A percentile compares a stretch with the other conserved stretches of the same genome.
These are phyloP conservation scores for Galerucella calmariensis DNA, from an alignment of 2,888 invertebrate genomes.

Conservation along the genomic window DNA sequence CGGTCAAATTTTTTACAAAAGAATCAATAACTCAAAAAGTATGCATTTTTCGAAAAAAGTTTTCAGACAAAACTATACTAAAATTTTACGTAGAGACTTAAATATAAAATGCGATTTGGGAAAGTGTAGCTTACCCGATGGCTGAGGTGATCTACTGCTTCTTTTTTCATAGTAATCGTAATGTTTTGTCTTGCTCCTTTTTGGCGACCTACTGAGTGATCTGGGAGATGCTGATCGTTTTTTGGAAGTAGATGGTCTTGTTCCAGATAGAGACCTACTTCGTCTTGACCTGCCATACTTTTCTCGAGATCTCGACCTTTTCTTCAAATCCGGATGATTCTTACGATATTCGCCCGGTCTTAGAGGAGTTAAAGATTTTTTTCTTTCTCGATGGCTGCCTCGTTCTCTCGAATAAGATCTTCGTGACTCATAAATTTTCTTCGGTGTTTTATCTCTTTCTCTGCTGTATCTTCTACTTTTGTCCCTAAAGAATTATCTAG, in stretches of 20 bases:
- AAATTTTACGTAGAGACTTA: too few species aligned
- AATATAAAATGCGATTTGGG: background rate
- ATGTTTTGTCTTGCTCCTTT: conserved; percentile 1
- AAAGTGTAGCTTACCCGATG: background rate
- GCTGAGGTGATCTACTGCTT: conserved; percentile 8
- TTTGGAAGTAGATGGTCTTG: conserved; percentile 7
- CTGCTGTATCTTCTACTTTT: background rate
- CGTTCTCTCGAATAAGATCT: conserved; percentile 17
- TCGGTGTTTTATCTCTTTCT: conserved; percentile 10
- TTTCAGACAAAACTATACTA: too few species aligned
- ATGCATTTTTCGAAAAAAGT: too few species aligned
- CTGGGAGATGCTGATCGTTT: conserved; percentile 2
- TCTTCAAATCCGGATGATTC: conserved; percentile 44
- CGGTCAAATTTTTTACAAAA: too few species aligned
- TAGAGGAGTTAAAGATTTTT: conserved; percentile 40
- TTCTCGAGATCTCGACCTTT: conserved; percentile 1
- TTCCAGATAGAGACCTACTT: conserved; percentile 8
- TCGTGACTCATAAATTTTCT: background rate
- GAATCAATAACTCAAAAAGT: too few species aligned
- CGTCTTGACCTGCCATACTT: conserved; percentile 27
- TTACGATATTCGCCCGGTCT: conserved; percentile 46
- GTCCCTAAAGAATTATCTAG: background rate
- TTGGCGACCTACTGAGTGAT: background rate
- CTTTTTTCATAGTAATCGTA: conserved; percentile 7
- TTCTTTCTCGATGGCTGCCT: conserved; percentile 17